phyloP scores from a whole-genome alignment of 2,113 vertebrate species.

The Tretioscincus oriximinensis region DNA sequence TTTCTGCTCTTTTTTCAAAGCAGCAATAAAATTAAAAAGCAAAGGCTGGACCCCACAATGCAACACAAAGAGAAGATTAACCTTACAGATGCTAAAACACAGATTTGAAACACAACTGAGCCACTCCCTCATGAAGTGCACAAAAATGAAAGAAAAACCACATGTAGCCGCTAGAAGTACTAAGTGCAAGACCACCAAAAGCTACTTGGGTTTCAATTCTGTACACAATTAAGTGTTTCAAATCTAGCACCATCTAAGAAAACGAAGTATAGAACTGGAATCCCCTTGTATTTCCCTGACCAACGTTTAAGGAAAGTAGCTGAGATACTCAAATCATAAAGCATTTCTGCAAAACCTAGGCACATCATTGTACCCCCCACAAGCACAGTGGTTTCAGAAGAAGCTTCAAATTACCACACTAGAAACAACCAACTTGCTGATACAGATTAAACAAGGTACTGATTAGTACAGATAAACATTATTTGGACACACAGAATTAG shows the following conservation, averaged over 20 bases:
- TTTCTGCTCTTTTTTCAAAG: background rate
- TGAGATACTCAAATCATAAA: background rate
- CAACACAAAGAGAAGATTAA: background rate
- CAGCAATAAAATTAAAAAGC: background rate
- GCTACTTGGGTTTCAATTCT: background rate
- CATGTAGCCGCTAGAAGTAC: background rate
- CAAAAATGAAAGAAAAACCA: background rate
- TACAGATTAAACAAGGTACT: slow-evolving; percentile 15
- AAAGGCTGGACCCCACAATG: background rate
- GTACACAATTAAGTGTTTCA: background rate
- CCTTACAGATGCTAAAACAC: background rate
- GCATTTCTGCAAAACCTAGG: background rate
- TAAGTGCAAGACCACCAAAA: background rate
- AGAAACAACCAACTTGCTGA: slow-evolving; percentile 28
- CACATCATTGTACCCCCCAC: background rate
- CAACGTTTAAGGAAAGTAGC: background rate
- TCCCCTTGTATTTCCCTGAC: background rate
- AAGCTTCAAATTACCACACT: slow-evolving; percentile 36
- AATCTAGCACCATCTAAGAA: background rate
- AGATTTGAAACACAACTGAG: background rate
- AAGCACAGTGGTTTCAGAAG: background rate
- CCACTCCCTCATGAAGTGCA: background rate
- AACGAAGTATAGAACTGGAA: background rate
- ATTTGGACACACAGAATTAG: background rate
- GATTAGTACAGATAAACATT: slow-evolving; percentile 9